These are phyloP conservation scores for Drosophila macrospina DNA, from an alignment of 2,888 invertebrate species.

Conservation along the genomic window DNA sequence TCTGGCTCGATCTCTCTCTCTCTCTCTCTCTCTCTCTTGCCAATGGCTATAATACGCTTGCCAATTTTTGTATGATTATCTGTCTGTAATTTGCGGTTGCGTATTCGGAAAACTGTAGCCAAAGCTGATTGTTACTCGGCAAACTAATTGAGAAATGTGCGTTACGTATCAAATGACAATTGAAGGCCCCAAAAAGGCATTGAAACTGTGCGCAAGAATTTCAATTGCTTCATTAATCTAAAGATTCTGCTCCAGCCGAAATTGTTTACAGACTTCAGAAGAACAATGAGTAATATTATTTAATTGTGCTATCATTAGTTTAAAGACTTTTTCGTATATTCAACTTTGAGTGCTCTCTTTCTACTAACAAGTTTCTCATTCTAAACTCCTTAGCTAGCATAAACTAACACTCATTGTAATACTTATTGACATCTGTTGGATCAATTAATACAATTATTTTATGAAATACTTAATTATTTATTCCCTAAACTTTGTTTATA, in stretches of 20 bases:
- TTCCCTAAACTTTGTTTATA: too few relatives aligned
- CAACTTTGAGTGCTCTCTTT: too few relatives aligned
- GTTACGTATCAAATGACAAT: slow-evolving; percentile 15
- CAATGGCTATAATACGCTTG: background rate
- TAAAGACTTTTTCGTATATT: too few relatives aligned
- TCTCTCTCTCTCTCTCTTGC: slow-evolving; percentile 20
- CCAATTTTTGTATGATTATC: slow-evolving; percentile 4
- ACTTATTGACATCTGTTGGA: too few relatives aligned
- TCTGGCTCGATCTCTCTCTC: slow-evolving; percentile 23
- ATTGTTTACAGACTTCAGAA: background rate
- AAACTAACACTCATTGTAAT: too few relatives aligned
- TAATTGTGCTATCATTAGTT: background rate
- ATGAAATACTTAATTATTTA: too few relatives aligned
- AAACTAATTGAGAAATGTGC: slow-evolving; percentile 15
- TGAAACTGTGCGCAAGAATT: slow-evolving; percentile 22
- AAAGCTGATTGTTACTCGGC: slow-evolving; percentile 11
- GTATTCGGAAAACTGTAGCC: slow-evolving; percentile 9
- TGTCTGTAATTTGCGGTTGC: slow-evolving; percentile 28
- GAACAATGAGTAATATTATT: background rate
- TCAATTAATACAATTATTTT: too few relatives aligned
- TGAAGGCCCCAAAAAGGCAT: slow-evolving; percentile 10
- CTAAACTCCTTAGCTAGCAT: too few relatives aligned
- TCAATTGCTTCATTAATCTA: slow-evolving; percentile 24
- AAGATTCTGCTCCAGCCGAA: background rate
- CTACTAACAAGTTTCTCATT: too few relatives aligned